phyloP scores from a whole-genome alignment of 2,888 invertebrate species.

The Athetis lepigone region DNA sequence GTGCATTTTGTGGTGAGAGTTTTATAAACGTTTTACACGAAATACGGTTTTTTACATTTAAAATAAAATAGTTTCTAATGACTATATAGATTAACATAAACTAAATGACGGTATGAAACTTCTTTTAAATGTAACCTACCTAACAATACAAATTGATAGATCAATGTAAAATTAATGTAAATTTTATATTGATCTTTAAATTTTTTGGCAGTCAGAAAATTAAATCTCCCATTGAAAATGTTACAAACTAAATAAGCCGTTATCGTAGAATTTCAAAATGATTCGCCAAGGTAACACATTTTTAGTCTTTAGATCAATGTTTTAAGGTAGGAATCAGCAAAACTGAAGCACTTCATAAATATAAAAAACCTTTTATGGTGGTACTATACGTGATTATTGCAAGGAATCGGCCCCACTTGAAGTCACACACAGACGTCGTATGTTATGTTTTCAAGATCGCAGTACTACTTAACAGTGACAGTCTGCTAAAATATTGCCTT shows the following conservation, averaged over 20 bases:
- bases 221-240: not conserved
- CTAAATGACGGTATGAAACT: no score
- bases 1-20: conserved; percentile 16
- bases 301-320: no score
- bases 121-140: no score
- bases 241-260: not conserved
- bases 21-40: conserved; percentile 20
- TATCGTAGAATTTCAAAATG: no score
- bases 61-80: not conserved
- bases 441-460: conserved; percentile 47
- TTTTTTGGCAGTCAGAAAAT: not conserved
- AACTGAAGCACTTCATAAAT: conserved; percentile 14
- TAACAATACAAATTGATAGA: no score
- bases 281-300: no score
- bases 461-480: conserved; percentile 42
- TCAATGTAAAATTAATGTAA: no score
- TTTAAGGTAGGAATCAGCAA: not conserved
- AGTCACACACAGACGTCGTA: conserved; percentile 54
- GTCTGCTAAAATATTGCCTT: conserved; percentile 42
- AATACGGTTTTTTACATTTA: not conserved
- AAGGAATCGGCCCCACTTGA: conserved; percentile 32
- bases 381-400: conserved; percentile 32
- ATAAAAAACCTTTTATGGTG: conserved; percentile 16
- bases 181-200: no score
- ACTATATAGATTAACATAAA: not conserved